These are phyloP conservation scores for Cryptosula pallasiana DNA, from an alignment of 2,888 invertebrate genomes.

Conservation along the genomic window DNA sequence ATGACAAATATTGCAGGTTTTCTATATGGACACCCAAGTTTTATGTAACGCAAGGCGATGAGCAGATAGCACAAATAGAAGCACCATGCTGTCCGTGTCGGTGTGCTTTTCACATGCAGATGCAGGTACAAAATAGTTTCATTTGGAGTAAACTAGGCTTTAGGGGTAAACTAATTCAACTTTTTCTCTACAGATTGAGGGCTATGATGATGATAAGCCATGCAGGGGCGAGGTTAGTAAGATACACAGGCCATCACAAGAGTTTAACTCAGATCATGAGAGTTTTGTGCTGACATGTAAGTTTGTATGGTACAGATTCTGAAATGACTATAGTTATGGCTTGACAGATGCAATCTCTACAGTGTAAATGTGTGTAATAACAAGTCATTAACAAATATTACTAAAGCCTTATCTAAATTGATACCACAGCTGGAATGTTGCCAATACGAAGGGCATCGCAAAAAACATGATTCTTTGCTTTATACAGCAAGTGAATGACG, in stretches of 20 bases:
- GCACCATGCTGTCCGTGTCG: slow-evolving; percentile 18
- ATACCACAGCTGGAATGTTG: no score
- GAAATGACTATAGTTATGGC: no score
- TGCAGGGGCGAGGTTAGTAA: background rate
- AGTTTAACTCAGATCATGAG: slow-evolving; percentile 16
- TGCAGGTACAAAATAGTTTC: background rate
- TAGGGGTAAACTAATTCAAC: no score
- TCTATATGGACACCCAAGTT: background rate
- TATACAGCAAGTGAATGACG: no score
- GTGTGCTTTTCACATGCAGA: slow-evolving; percentile 3
- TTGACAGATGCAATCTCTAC: no score
- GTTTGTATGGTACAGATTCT: no score
- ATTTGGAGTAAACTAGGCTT: no score
- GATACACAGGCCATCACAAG: background rate
- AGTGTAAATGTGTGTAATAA: no score
- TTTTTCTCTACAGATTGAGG: background rate
- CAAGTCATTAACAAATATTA: no score
- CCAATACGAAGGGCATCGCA: no score
- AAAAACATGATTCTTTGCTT: no score
- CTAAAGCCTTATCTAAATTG: no score
- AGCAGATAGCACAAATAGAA: background rate
- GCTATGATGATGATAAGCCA: background rate
- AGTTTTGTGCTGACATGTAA: background rate
- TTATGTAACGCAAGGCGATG: background rate
- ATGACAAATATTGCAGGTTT: background rate